Evolutionary conservation across 1,140 invertebrate genomes (phyloP), one percentile per base, ranked within the genome.

Genomic region (Cyclina sinensis): DNA sequence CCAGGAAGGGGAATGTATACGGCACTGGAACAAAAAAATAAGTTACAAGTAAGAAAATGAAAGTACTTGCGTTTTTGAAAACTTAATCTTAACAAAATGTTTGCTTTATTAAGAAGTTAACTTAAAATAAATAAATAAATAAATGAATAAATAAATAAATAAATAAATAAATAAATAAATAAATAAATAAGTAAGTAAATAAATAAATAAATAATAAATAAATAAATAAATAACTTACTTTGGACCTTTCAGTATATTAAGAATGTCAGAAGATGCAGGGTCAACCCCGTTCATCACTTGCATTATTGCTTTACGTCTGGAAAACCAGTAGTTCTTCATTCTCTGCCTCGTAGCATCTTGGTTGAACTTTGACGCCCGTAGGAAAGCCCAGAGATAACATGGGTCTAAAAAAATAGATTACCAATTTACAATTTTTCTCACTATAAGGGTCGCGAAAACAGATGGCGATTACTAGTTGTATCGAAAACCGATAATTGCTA

Each of bases 1-100:
- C 73, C 73, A 21, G 84, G 84, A n/a, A 86, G 43, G 24, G 84
- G 84, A 16, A 78, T n/a, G 35, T 86, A 86, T n/a, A 86, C 84
- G 12, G 73, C 84, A 46, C 84, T 86, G 70, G 24, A 85, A 76
- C 18, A 74, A 48, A 37, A 73, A 7, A 59, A 51, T n/a, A n/a
- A n/a, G n/a, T n/a, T n/a, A n/a, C n/a, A n/a, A n/a, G n/a, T n/a
- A n/a, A n/a, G n/a, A n/a, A n/a, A n/a, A n/a, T n/a, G n/a, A n/a
- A n/a, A n/a, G n/a, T n/a, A n/a, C n/a, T n/a, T n/a, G n/a, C n/a
- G n/a, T n/a, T n/a, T n/a, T n/a, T n/a, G n/a, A n/a, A n/a, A n/a
- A n/a, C n/a, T n/a, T n/a, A n/a, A n/a, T n/a, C n/a, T n/a, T n/a
- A n/a, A n/a, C n/a, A n/a, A n/a, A n/a, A n/a, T n/a, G n/a, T n/a